Evolutionary conservation across 1,140 invertebrate species (phyloP), one percentile per base, ranked within the genome.

Genomic region (Doryteuthis pealeii): DNA sequence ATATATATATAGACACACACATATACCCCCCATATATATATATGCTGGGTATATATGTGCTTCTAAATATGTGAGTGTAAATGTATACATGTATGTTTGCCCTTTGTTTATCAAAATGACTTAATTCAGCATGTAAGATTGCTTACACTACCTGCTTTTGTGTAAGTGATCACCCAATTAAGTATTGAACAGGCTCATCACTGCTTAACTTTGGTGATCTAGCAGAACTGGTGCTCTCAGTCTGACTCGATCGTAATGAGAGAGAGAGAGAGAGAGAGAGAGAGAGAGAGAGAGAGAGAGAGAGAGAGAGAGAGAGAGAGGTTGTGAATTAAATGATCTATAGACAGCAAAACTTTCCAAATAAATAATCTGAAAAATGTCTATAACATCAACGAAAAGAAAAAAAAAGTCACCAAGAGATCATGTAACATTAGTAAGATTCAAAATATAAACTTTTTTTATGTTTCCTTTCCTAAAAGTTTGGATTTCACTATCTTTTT

Each of bases 231-330:
- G 22, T 49, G 22, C 45, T 49, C 22, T 49, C 22, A 15, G 45
- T 49, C 22, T 49, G 12, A 15, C 45, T 49, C 12, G 12, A 15
- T 15, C 45, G 22, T 12, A 49, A 1, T 15, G 45, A 49, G 12
- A 49, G 1, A 49, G 12, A 49, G 45, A 49, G 12, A 49, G 1
- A 1, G 1, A 49, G 45, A 49, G 1, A 49, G 45, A 49, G 45
- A 49, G 45, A 49, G 45, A 49, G 45, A 49, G 45, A 49, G 45
- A 49, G 45, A 49, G 45, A 49, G 45, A 49, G 45, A 49, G 45
- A 49, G 45, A 49, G 45, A 49, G 45, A 1, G 45, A n/a, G n/a
- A n/a, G n/a, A n/a, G n/a, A n/a, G n/a, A n/a, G n/a, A n/a, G n/a
- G n/a, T n/a, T n/a, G n/a, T 15, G 45, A 49, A 1, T 15, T 0